phyloP scores from a whole-genome alignment of 2,888 invertebrate genomes.

The Xanthia icteritia region DNA sequence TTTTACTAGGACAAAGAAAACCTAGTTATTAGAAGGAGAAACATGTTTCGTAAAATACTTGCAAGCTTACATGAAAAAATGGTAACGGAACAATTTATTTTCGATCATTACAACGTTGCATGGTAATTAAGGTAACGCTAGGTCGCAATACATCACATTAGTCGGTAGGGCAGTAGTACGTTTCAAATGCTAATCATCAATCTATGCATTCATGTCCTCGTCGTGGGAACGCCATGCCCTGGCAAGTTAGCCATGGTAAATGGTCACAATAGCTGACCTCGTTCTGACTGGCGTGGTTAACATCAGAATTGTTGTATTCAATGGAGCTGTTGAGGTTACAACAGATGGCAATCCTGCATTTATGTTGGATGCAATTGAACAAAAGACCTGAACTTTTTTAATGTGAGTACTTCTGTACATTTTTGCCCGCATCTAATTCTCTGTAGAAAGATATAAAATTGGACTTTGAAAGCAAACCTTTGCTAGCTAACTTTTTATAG shows the following conservation, averaged over 20 bases:
- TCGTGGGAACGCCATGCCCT: conserved; percentile 76
- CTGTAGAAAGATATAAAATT: neutral
- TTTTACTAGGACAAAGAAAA: conserved; percentile 10
- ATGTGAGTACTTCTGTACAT: neutral
- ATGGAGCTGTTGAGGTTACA: conserved; percentile 45
- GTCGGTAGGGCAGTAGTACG: conserved; percentile 39
- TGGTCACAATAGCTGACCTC: conserved; percentile 77
- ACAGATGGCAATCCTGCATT: conserved; percentile 29
- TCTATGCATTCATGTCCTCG: conserved; percentile 58
- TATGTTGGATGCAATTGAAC: conserved; percentile 6
- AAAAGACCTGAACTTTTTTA: neutral
- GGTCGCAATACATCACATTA: conserved; percentile 37
- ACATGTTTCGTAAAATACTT: conserved; percentile 6
- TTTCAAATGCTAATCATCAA: conserved; percentile 61
- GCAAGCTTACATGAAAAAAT: neutral
- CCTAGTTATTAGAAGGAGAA: neutral
- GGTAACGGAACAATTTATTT: conserved; percentile 7
- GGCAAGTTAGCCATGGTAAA: conserved; percentile 70
- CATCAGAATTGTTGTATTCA: conserved; percentile 57
- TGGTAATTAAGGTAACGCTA: conserved; percentile 15
- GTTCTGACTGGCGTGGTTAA: conserved; percentile 66
- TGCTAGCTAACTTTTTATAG: neutral
- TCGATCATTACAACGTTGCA: conserved; percentile 8
- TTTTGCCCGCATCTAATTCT: neutral
- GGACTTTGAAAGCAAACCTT: neutral